These are phyloP conservation scores for Nephrotoma flavescens DNA, from an alignment of 2,888 invertebrate genomes.

Conservation along the genomic window DNA sequence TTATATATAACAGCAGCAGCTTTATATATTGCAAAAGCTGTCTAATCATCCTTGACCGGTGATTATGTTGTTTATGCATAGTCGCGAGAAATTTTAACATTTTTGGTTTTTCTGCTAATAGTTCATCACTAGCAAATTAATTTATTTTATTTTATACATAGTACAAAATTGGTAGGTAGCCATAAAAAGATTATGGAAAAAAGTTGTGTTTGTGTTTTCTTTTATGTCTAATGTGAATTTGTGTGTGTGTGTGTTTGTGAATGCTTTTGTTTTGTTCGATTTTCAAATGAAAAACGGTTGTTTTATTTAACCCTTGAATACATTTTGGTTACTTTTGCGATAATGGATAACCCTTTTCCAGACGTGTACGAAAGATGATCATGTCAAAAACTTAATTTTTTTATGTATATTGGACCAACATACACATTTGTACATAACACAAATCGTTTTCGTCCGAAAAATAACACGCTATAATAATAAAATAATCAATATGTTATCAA, in stretches of 20 bases:
- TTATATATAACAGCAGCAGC: not conserved
- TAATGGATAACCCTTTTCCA: too few relatives aligned
- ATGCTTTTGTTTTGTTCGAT: not conserved
- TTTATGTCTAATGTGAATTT: not conserved
- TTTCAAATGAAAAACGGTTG: not conserved
- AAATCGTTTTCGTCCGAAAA: too few relatives aligned
- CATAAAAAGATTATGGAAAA: not conserved
- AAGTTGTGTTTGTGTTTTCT: not conserved
- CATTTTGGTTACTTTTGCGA: not conserved
- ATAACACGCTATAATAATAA: too few relatives aligned
- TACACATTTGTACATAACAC: too few relatives aligned
- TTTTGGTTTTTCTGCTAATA: not conserved
- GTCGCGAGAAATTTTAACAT: not conserved
- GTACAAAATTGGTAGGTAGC: not conserved
- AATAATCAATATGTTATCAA: too few relatives aligned
- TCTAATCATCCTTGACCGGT: slow-evolving; percentile 5
- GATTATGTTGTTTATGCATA: not conserved
- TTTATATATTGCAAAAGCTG: not conserved
- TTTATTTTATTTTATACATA: not conserved
- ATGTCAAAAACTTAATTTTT: too few relatives aligned
- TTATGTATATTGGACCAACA: too few relatives aligned
- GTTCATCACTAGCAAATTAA: not conserved
- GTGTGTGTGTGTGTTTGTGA: not conserved
- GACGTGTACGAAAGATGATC: too few relatives aligned
- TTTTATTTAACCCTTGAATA: not conserved